phyloP scores from a whole-genome alignment of 2,113 vertebrate species.

The Bucco capensis region DNA sequence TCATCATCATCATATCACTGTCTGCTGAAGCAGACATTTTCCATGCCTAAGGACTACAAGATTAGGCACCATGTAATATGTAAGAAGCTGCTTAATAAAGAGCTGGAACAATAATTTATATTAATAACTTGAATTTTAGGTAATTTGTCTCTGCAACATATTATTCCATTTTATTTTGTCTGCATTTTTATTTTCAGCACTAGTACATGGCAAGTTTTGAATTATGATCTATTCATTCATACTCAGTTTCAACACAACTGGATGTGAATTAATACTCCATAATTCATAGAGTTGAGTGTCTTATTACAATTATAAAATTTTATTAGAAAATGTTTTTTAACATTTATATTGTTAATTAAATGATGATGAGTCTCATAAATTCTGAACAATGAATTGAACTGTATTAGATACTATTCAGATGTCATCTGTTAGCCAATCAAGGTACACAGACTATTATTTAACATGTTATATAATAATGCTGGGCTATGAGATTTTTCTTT shows the following conservation, averaged over 20 bases:
- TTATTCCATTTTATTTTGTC: constrained; percentile 55
- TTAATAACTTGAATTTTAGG: constrained; percentile 47
- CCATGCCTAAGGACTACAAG: not conserved
- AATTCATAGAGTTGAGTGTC: constrained; percentile 65
- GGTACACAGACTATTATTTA: constrained; percentile 32
- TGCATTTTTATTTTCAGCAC: constrained; percentile 64
- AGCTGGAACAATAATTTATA: constrained; percentile 52
- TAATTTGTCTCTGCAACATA: constrained; percentile 46
- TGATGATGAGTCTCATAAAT: constrained; percentile 71
- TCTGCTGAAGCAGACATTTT: not conserved
- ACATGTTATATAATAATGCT: not conserved
- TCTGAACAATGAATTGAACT: constrained; percentile 66
- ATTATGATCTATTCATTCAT: constrained; percentile 67
- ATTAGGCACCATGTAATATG: not conserved
- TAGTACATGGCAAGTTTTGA: constrained; percentile 49
- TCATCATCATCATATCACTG: not conserved
- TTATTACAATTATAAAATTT: constrained; percentile 78
- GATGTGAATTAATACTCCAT: constrained; percentile 70
- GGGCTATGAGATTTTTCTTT: not conserved
- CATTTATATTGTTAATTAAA: constrained; percentile 80
- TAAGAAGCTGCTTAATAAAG: not conserved
- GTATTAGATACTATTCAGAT: constrained; percentile 59
- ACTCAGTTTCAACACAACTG: constrained; percentile 69
- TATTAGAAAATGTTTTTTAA: constrained; percentile 77
- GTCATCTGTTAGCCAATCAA: constrained; percentile 64